Evolutionary conservation across 2,113 vertebrate species (phyloP).

Genomic region (Platichthys flesus): DNA sequence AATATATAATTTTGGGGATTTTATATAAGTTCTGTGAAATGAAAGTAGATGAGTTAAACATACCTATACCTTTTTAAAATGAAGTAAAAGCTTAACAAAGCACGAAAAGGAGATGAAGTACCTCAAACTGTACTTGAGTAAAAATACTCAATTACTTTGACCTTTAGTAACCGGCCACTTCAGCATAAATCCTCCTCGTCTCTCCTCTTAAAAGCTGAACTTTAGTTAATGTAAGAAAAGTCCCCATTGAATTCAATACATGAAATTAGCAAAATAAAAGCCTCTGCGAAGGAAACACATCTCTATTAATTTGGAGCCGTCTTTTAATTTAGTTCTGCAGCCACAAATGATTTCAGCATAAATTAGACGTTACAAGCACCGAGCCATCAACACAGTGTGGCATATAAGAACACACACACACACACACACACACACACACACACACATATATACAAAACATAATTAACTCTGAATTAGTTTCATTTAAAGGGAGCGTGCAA

Average conservation of each 20-base stretch:
- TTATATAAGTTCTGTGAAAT: background rate
- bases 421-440: background rate
- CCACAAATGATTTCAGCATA: conserved; percentile 21
- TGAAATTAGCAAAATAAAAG: conserved; percentile 40
- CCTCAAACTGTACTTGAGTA: background rate
- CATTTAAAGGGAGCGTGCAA: background rate
- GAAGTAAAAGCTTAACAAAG: background rate
- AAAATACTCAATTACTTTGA: background rate
- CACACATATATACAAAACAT: background rate
- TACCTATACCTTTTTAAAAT: too few species aligned
- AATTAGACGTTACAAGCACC: conserved; percentile 14
- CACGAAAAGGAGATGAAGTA: background rate
- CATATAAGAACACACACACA: conserved; percentile 3
- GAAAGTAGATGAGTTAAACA: background rate
- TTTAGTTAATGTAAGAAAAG: background rate
- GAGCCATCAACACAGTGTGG: conserved; percentile 1
- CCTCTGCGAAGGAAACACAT: conserved; percentile 7
- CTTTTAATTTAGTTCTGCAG: conserved; percentile 44
- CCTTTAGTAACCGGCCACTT: background rate
- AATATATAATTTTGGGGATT: background rate
- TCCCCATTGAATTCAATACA: background rate
- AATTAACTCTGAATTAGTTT: conserved; percentile 15
- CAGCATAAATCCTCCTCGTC: background rate
- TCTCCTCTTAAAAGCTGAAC: background rate
- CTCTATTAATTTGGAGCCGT: conserved; percentile 67